Evolutionary conservation across 2,797 vertebrate species (phyloP).

Genomic region (Crocodylus rhombifer): DNA sequence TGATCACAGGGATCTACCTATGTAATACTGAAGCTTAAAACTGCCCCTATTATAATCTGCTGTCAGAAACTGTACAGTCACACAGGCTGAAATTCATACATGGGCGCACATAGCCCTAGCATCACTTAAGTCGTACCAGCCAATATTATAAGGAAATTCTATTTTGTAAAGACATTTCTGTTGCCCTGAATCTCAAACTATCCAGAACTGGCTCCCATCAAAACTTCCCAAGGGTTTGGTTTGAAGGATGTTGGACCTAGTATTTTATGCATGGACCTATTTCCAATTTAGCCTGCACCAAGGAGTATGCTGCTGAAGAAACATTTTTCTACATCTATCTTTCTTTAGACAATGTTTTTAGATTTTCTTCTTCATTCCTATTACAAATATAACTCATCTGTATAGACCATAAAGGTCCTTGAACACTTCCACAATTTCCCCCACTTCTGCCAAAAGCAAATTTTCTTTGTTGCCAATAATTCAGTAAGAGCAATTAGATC

Average conservation of each 20-base stretch:
- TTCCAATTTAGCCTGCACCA: background rate
- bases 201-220: background rate
- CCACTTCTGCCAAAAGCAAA: too few relatives aligned
- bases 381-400: too few relatives aligned
- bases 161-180: background rate
- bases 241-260: background rate
- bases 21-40: background rate
- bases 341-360: background rate
- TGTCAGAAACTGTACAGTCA: background rate
- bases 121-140: background rate
- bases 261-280: background rate
- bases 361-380: background rate
- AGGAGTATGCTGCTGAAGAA: background rate
- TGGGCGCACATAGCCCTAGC: background rate
- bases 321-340: background rate
- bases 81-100: too few relatives aligned
- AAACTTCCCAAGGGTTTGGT: background rate
- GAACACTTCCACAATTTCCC: too few relatives aligned
- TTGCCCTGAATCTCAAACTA: background rate
- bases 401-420: too few relatives aligned
- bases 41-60: background rate
- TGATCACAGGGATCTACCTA: background rate
- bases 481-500: too few relatives aligned
- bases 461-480: too few relatives aligned
- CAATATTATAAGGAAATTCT: background rate